Percentiles rank a stretch among this genome's conserved stretches.
These are phyloP conservation scores for Chondrosia reniformis DNA, from an alignment of 37 sponge, comb jelly and placozoan genomes.

Conservation along the genomic window DNA sequence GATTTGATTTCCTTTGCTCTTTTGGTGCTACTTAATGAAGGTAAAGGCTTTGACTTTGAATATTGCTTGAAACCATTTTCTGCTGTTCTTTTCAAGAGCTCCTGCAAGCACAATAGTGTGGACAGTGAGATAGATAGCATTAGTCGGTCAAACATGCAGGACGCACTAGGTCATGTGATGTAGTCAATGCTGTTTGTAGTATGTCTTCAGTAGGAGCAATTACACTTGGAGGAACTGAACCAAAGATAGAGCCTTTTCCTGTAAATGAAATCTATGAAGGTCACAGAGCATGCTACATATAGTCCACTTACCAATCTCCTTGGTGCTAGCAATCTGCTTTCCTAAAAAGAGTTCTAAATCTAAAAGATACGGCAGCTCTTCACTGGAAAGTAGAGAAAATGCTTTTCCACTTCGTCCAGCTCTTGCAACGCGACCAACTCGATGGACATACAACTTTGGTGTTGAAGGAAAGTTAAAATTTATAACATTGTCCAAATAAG, in stretches of 20 bases:
- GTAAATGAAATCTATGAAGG: too few species aligned
- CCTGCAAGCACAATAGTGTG: constrained; percentile 17
- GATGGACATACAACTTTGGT: constrained; percentile 93
- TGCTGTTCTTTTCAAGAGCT: constrained; percentile 33
- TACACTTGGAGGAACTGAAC: too few species aligned
- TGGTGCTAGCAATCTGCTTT: constrained; percentile 1
- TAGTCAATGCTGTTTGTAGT: too few species aligned
- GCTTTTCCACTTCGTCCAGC: constrained; percentile 94
- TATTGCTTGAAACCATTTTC: constrained; percentile 86
- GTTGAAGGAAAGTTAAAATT: constrained; percentile 93
- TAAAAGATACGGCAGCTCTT: constrained; percentile 80
- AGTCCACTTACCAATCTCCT: not conserved
- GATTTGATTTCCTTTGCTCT: constrained; percentile 67
- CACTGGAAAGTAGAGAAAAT: constrained; percentile 75
- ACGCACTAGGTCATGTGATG: too few species aligned
- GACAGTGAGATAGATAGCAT: not conserved
- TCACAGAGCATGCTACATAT: constrained; percentile 2
- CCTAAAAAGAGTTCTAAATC: constrained; percentile 92
- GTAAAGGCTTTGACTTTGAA: constrained; percentile 49
- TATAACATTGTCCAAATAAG: constrained; percentile 92
- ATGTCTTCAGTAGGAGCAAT: too few species aligned
- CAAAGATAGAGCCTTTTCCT: too few species aligned
- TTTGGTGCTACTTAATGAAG: constrained; percentile 67
- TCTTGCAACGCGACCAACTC: constrained; percentile 95
- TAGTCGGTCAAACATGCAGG: too few species aligned